These are phyloP conservation scores for Acronicta alni DNA, from an alignment of 2,888 invertebrate genomes.

Conservation along the genomic window DNA sequence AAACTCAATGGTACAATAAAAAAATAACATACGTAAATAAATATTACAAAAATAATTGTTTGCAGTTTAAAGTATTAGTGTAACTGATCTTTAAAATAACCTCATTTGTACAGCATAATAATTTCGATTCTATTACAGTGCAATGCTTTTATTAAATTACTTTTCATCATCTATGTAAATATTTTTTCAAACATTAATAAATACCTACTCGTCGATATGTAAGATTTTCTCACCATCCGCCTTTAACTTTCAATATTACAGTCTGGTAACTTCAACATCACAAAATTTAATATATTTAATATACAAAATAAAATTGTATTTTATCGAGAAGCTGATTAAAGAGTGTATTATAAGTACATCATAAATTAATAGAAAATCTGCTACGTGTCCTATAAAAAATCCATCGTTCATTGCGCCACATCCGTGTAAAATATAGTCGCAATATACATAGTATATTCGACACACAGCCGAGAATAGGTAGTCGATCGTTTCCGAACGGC, in stretches of 20 bases:
- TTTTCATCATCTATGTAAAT: too few relatives aligned
- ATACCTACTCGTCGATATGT: too few relatives aligned
- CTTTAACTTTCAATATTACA: too few relatives aligned
- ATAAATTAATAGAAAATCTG: constrained; percentile 26
- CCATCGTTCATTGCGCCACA: constrained; percentile 5
- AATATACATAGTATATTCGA: background rate
- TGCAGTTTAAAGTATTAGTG: too few relatives aligned
- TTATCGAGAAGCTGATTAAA: background rate
- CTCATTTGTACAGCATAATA: constrained; percentile 11
- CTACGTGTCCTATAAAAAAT: constrained; percentile 32
- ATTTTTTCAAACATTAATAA: background rate
- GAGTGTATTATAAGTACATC: constrained; percentile 14
- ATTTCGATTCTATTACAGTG: too few relatives aligned
- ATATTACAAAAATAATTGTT: too few relatives aligned
- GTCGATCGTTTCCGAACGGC: constrained; percentile 21
- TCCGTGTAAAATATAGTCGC: constrained; percentile 29
- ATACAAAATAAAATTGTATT: background rate
- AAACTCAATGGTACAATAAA: too few relatives aligned
- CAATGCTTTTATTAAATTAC: too few relatives aligned
- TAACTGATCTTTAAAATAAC: background rate
- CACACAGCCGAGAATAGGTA: constrained; percentile 11
- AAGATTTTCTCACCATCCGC: too few relatives aligned
- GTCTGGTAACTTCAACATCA: too few relatives aligned
- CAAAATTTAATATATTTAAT: too few relatives aligned
- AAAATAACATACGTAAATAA: too few relatives aligned